Percentiles rank a stretch among this genome's conserved stretches.
Conservation (phyloP, 1,140 invertebrate species). For the Drosophila trapezifrons region DNA sequence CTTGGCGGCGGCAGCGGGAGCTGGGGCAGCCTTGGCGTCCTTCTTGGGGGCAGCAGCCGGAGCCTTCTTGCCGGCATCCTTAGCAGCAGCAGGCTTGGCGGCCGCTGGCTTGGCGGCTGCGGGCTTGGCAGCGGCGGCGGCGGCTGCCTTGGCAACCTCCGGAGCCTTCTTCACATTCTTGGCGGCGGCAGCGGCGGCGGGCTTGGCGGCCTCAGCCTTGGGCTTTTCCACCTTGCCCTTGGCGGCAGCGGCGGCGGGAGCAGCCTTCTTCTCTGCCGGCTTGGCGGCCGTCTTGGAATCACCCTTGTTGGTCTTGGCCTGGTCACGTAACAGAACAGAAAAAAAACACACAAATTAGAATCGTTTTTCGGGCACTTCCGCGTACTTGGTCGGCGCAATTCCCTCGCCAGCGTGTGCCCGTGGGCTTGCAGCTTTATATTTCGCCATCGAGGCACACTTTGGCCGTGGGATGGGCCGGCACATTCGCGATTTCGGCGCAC, state of each 20-base stretch:
- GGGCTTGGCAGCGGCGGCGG: constrained; percentile 59
- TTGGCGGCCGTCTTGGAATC: constrained; percentile 78
- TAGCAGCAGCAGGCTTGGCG: constrained; percentile 78
- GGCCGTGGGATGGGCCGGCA: constrained; percentile 24
- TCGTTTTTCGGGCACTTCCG: neutral
- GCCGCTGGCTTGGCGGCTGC: constrained; percentile 67
- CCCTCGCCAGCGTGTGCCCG: neutral
- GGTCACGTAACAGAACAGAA: constrained; percentile 14
- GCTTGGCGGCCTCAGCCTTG: constrained; percentile 81
- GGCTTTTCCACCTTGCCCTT: constrained; percentile 84
- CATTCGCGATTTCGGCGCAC: constrained; percentile 43
- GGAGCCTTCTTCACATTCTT: constrained; percentile 82
- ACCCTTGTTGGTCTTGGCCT: constrained; percentile 82
- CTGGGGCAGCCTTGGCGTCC: constrained; percentile 68
- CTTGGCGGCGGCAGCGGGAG: constrained; percentile 65
- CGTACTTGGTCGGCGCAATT: neutral
- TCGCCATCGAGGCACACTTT: constrained; percentile 9
- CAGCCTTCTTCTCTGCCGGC: constrained; percentile 79
- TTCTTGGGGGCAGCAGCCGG: constrained; percentile 66
- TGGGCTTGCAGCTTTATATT: constrained; percentile 5
- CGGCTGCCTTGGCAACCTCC: constrained; percentile 73
- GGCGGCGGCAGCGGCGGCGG: constrained; percentile 76
- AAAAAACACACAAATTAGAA: constrained; percentile 12
- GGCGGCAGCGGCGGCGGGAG: constrained; percentile 70
- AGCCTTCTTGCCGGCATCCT: constrained; percentile 84